Evolutionary conservation across 2,888 invertebrate genomes (phyloP).

Genomic region (Drosophila colorata): DNA sequence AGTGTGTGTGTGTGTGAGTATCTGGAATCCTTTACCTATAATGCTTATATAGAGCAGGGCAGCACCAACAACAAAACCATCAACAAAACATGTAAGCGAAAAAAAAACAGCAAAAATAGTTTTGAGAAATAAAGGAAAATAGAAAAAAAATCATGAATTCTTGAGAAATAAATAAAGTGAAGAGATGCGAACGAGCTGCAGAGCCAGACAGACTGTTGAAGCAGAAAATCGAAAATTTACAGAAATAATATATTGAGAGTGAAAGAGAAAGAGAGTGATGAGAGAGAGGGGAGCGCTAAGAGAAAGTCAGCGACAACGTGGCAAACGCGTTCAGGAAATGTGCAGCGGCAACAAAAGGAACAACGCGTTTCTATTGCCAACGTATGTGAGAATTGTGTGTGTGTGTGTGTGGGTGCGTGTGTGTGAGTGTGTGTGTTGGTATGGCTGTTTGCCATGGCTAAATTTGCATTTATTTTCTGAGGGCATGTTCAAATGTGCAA

Average conservation of each 20-base stretch:
- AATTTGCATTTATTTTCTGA: constrained; percentile 79
- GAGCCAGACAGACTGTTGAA: constrained; percentile 65
- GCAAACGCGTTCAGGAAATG: constrained; percentile 64
- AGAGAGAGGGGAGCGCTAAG: constrained; percentile 26
- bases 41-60: constrained; percentile 26
- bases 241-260: constrained; percentile 76
- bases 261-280: constrained; percentile 17
- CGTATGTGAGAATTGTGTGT: constrained; percentile 32
- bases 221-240: constrained; percentile 80
- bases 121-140: constrained; percentile 20
- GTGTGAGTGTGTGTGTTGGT: constrained; percentile 25
- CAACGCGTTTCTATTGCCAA: constrained; percentile 57
- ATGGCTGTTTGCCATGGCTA: constrained; percentile 61
- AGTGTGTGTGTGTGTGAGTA: constrained; percentile 14
- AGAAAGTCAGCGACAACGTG: constrained; percentile 50
- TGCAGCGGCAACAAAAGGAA: constrained; percentile 70
- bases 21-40: constrained; percentile 50
- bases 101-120: constrained; percentile 64
- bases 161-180: constrained; percentile 76
- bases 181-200: constrained; percentile 46
- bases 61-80: constrained; percentile 22
- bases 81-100: constrained; percentile 47
- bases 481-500: constrained; percentile 81
- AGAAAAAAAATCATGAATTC: constrained; percentile 72
- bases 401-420: constrained; percentile 20